Evolutionary conservation across 1,140 invertebrate genomes (phyloP).

Genomic region (Uloborus diversus): DNA sequence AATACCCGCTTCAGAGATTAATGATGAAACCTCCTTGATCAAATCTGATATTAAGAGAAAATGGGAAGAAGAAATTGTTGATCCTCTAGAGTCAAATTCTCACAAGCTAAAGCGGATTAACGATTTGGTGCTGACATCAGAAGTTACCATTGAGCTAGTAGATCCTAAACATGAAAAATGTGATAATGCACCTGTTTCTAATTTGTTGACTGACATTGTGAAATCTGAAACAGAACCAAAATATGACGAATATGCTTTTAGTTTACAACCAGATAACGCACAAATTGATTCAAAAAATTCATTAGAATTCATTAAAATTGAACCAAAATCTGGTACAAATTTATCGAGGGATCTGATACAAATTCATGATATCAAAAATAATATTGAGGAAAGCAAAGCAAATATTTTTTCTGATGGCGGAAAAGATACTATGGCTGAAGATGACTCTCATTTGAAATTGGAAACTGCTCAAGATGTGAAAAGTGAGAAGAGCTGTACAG

Average conservation of each 20-base stretch:
- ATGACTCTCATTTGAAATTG: conserved; percentile 8
- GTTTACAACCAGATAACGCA: neutral
- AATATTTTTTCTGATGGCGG: conserved; percentile 8
- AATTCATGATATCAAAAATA: conserved; percentile 16
- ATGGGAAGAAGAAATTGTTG: conserved; percentile 22
- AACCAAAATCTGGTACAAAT: neutral
- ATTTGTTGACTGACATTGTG: conserved; percentile 8
- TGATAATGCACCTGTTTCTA: conserved; percentile 37
- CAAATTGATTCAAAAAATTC: neutral
- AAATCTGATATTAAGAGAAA: conserved; percentile 37
- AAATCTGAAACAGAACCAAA: conserved; percentile 24
- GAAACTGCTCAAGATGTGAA: conserved; percentile 12
- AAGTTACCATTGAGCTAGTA: conserved; percentile 26
- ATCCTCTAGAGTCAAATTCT: neutral
- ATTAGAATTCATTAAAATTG: conserved; percentile 25
- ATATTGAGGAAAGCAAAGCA: neutral
- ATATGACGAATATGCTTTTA: conserved; percentile 10
- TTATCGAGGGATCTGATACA: neutral
- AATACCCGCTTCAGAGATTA: neutral
- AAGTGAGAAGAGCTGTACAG: no score
- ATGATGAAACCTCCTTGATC: conserved; percentile 12
- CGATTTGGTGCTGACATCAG: conserved; percentile 16
- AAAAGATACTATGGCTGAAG: neutral
- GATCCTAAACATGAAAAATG: conserved; percentile 6
- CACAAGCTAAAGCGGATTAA: conserved; percentile 37